Conservation (phyloP, 2,888 invertebrate genomes). For the Chrysopilus asiliformis region DNA sequence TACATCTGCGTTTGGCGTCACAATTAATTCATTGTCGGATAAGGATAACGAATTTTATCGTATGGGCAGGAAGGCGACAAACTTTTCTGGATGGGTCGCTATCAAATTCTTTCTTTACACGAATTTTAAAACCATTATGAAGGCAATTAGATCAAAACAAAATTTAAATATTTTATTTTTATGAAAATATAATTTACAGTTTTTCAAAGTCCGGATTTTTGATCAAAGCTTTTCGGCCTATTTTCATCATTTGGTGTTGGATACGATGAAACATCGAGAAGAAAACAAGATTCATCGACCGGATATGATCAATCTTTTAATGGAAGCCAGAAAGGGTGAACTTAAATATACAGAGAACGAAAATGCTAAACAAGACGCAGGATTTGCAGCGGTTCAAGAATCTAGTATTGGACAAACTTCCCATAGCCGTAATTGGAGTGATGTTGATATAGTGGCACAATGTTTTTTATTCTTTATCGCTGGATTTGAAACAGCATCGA, state of each 20-base stretch:
- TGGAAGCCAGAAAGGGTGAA: constrained; percentile 34
- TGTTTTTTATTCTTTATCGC: constrained; percentile 43
- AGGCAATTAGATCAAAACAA: too few species aligned
- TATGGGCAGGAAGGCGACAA: constrained; percentile 38
- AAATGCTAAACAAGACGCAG: constrained; percentile 2
- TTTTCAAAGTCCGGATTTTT: constrained; percentile 26
- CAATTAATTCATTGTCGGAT: constrained; percentile 40
- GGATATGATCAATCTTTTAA: constrained; percentile 39
- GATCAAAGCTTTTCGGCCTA: constrained; percentile 27
- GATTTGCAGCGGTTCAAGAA: constrained; percentile 35
- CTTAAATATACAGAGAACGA: constrained; percentile 1
- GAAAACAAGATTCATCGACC: constrained; percentile 36
- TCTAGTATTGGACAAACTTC: constrained; percentile 33
- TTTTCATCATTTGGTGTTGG: constrained; percentile 33
- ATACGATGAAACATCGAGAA: constrained; percentile 37
- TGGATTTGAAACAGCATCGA: constrained; percentile 40
- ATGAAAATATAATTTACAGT: too few species aligned
- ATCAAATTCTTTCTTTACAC: constrained; percentile 21
- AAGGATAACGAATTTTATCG: constrained; percentile 41
- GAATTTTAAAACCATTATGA: constrained; percentile 18
- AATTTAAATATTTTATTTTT: too few species aligned
- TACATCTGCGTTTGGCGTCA: constrained; percentile 36
- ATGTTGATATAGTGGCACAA: constrained; percentile 45
- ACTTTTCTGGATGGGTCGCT: constrained; percentile 23
- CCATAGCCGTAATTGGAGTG: constrained; percentile 28